These are phyloP conservation scores for Pristionchus maxplancki DNA, from an alignment of 2,888 invertebrate species.

Conservation along the genomic window DNA sequence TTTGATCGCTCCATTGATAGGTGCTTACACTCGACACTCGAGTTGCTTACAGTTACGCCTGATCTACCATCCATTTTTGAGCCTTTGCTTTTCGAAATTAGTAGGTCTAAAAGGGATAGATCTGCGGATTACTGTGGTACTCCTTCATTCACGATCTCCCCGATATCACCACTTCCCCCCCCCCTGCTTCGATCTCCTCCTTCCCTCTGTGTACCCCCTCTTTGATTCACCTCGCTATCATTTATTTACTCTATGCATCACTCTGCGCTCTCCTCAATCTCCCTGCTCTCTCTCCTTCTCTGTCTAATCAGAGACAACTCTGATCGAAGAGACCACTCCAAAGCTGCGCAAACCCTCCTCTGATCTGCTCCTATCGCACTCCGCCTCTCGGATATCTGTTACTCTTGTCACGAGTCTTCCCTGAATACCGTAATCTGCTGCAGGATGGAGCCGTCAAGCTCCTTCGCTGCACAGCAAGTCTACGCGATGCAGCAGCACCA, in stretches of 20 bases:
- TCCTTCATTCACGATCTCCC: not conserved
- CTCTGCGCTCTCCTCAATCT: not conserved
- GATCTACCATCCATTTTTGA: conserved; percentile 14
- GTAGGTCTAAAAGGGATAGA: not conserved
- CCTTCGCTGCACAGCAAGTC: not conserved
- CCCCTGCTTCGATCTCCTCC: conserved; percentile 6
- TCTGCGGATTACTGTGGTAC: not conserved
- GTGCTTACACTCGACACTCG: not conserved
- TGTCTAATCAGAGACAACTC: not conserved
- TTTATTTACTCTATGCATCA: conserved; percentile 33
- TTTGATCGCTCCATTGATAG: not conserved
- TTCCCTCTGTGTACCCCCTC: conserved; percentile 33
- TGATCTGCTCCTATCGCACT: not conserved
- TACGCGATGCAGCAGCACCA: not conserved
- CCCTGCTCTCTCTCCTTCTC: not conserved
- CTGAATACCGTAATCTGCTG: not conserved
- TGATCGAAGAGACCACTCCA: not conserved
- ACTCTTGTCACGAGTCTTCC: conserved; percentile 52
- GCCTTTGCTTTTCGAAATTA: not conserved
- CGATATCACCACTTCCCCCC: conserved; percentile 2
- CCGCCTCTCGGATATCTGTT: conserved; percentile 52
- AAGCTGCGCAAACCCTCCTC: conserved; percentile 31
- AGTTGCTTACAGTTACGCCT: not conserved
- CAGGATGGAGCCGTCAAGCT: conserved; percentile 38
- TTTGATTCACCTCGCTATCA: not conserved